These are phyloP conservation scores for Darevskia mixta DNA, from an alignment of 2,797 vertebrate species.

Conservation along the genomic window DNA sequence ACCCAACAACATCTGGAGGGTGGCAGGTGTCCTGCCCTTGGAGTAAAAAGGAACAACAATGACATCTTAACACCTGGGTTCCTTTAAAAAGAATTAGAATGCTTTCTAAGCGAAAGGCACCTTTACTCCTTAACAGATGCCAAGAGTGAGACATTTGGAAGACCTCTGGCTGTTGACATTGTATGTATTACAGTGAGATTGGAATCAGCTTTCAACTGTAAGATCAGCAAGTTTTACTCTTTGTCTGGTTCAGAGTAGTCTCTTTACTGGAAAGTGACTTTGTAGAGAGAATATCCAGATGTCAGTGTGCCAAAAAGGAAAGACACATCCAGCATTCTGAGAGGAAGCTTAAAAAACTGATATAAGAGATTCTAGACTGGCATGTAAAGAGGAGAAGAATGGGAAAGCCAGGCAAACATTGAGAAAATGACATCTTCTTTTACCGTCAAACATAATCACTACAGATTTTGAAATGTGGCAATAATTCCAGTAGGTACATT, in stretches of 20 bases:
- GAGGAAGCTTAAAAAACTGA: not conserved
- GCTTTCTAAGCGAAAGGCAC: not conserved
- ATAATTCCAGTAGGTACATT: slow-evolving; percentile 1
- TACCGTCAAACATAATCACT: not conserved
- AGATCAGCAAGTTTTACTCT: slow-evolving; percentile 21
- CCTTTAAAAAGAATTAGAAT: not conserved
- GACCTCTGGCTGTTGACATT: not conserved
- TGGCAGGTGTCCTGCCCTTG: not conserved
- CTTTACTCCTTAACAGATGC: not conserved
- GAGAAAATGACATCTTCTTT: not conserved
- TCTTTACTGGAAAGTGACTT: not conserved
- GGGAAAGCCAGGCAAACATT: not conserved
- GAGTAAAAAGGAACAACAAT: not conserved
- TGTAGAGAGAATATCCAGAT: not conserved
- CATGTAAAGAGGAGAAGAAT: not conserved
- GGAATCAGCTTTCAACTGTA: not conserved
- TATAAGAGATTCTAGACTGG: slow-evolving; percentile 9
- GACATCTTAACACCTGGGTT: not conserved
- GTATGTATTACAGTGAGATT: slow-evolving; percentile 9
- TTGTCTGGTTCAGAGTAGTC: not conserved
- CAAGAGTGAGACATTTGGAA: not conserved
- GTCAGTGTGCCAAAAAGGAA: slow-evolving; percentile 8
- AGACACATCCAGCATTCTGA: not conserved
- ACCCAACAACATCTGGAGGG: too few species aligned
- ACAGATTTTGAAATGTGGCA: not conserved